Conservation (phyloP, 2,888 invertebrate genomes). For the Eupithecia subfuscata region DNA sequence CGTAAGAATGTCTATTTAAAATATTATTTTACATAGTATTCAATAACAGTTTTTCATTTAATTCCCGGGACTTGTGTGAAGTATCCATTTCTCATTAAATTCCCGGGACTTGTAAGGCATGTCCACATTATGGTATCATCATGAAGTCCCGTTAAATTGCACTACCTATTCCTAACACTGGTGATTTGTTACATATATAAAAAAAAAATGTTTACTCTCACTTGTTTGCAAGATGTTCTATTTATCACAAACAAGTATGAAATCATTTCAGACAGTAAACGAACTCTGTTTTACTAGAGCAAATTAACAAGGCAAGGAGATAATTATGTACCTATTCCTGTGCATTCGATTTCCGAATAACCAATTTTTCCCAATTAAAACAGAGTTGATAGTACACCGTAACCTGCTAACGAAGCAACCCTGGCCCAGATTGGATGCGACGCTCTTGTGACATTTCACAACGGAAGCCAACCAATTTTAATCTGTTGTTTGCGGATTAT, state of each 20-base stretch:
- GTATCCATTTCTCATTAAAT: no score
- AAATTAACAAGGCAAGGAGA: neutral
- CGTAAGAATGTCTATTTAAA: no score
- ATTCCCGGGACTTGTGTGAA: no score
- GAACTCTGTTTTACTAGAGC: neutral
- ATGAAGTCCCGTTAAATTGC: no score
- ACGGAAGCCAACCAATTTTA: conserved; percentile 37
- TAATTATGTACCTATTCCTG: neutral
- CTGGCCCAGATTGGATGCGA: conserved; percentile 37
- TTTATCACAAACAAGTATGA: neutral
- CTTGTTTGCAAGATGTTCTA: neutral
- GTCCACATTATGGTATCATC: no score
- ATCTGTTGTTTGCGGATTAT: conserved; percentile 33
- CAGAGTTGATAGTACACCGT: conserved; percentile 16
- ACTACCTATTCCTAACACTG: no score
- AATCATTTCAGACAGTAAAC: neutral
- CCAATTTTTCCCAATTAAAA: conserved; percentile 17
- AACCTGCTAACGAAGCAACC: conserved; percentile 35
- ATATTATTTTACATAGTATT: no score
- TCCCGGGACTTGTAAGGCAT: no score
- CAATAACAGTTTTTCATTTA: no score
- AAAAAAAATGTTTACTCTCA: neutral
- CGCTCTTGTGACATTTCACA: conserved; percentile 42
- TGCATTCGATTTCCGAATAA: neutral
- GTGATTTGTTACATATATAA: no score